Base-by-base conservation (phyloP, 2,888 invertebrate species). In the Tridacna gigas region DNA sequence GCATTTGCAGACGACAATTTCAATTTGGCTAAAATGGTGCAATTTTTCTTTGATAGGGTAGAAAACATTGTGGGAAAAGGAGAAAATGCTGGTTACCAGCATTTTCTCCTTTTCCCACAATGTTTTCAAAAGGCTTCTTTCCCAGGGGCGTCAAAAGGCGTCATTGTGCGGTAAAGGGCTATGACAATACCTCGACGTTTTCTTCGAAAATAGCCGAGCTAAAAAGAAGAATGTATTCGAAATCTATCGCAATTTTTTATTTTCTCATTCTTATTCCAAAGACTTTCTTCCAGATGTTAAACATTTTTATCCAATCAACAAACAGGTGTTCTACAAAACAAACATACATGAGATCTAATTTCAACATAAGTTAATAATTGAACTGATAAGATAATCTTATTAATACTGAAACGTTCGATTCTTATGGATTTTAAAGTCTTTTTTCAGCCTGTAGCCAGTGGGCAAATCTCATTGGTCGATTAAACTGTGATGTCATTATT, bases 401-500 rank as follows among this genome's bases (percentile, higher is more conserved):
- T 12, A 67, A n/a, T 45, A 67, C n/a, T 67, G 67, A 37, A 22
- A 25, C 13, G n/a, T 45, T 37, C 37, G 37, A 65, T 65, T 28
- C 65, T 65, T 26, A 65, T 65, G 28, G 25, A 65, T 83, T 48
- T 22, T 18, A 69, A 22, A 26, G 26, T 11, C 9, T 69, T 69
- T n/a, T 45, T 47, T 22, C 22, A 56, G 51, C 73, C 90, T 89
- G 11, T 56, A 51, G 73, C 77, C 80, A 65, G 75, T 73, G 22
- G 45, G 63, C 45, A 67, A 60, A 28, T 77, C 73, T 80, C 73
- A 51, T 60, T 77, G 71, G 71, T 81, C 77, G 45, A 18, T 66
- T 66, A 48, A 15, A 15, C n/a, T 15, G 48, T 71, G 11, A 51
- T 25, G 71, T 71, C 25, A 51, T 51, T 22, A 5, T 48, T 22